A percentile compares a stretch with the other conserved stretches of the same genome.
These are phyloP conservation scores for Camelus dromedarius DNA, from an alignment of 2,113 vertebrate species.

Conservation along the genomic window DNA sequence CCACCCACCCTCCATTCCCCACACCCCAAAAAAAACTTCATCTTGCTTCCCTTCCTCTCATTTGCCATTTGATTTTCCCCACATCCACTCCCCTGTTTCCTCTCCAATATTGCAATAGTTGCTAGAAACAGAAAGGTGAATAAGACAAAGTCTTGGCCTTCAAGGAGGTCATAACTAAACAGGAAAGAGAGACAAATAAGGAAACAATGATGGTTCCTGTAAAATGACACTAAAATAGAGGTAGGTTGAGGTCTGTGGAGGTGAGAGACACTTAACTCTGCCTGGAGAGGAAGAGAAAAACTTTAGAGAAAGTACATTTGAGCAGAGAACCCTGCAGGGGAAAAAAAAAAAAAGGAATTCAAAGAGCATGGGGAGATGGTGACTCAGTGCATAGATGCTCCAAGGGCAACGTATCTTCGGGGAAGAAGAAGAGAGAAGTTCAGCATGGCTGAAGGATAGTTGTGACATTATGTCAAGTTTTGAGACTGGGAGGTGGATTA, in stretches of 20 bases:
- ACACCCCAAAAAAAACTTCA: background rate
- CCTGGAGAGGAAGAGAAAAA: background rate
- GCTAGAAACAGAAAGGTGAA: conserved; percentile 39
- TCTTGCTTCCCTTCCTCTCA: background rate
- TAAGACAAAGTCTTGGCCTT: background rate
- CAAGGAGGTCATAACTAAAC: background rate
- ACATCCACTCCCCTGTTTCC: background rate
- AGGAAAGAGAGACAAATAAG: background rate
- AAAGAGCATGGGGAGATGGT: background rate
- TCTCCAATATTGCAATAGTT: background rate
- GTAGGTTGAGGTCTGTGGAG: background rate
- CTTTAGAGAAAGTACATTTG: background rate
- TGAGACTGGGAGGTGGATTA: background rate
- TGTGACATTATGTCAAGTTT: background rate
- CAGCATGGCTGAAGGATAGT: background rate
- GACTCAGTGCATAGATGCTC: background rate
- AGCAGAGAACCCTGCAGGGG: background rate
- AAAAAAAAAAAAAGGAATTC: background rate
- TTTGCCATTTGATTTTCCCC: background rate
- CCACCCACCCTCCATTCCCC: background rate
- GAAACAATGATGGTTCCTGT: background rate
- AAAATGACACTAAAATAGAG: background rate
- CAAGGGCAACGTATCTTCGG: background rate
- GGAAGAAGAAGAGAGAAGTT: background rate
- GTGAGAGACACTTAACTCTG: background rate